Evolutionary conservation across 37 sponge, comb jelly and placozoan genomes (phyloP), one percentile per base, ranked within the genome.

Genomic region (Aphrocallistes beatrix): DNA sequence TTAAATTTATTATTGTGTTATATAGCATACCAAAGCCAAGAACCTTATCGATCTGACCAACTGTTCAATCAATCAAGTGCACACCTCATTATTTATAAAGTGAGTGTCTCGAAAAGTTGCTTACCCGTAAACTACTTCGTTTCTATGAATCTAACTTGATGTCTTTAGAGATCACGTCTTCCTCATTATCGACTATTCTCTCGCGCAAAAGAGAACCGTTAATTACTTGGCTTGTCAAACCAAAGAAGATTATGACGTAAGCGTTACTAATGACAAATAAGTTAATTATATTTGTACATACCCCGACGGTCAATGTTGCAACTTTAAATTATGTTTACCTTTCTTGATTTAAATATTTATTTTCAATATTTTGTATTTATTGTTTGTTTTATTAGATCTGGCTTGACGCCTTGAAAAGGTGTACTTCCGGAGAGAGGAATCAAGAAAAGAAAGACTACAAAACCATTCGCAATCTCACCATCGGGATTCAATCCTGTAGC

Each of bases 211-310:
- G 21, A 3, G 75, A 28, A 60, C 75, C 3, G 28, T 25, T 30
- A 21, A 25, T 60, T 60, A 32, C n/a, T 60, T 60, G n/a, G 75
- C 75, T 19, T 60, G 75, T 60, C 21, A 3, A 6, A 60, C 75
- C 1, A 60, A 60, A 60, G 75, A 60, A 60, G 75, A 60, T 21
- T 60, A 60, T 60, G 75, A 60, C 25, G 75, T 60, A 60, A 19
- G 75, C 21, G n/a, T 6, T 25, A 60, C 75, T 6, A 32, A 25
- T 60, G 10, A 21, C 10, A 19, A 47, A 47, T 47, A 13, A 21
- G 17, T 47, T 47, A 21, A 21, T 47, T 17, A 47, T n/a, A n/a
- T n/a, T n/a, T n/a, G n/a, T n/a, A n/a, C n/a, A n/a, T n/a, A n/a
- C n/a, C n/a, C n/a, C n/a, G n/a, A n/a, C n/a, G n/a, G n/a, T n/a